Evolutionary conservation across 2,797 vertebrate genomes (phyloP), one percentile per base, ranked within the genome.

Genomic region (Esox lucius): DNA sequence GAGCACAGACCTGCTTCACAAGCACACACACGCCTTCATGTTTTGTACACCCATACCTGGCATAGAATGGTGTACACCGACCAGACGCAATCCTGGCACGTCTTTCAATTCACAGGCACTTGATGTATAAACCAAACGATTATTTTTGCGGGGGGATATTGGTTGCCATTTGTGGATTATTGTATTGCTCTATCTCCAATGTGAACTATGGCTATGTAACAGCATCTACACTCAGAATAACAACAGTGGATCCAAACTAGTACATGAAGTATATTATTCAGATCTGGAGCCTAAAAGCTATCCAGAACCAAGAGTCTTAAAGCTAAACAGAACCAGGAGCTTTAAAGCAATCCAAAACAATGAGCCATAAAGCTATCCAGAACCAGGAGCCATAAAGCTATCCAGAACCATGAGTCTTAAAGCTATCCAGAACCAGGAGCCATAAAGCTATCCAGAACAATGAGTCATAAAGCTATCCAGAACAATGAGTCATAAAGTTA

Each of bases 41-140:
- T 39, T 3, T 88, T 81, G 92, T 82, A 93, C 87, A 87, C 90
- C 92, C 91, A 87, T 90, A 83, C 84, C 87, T 87, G 90, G 91
- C 86, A 83, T 81, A 42, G 42, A 72, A 24, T 88, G 91, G 91
- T 91, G 90, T 90, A 89, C 92, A 90, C 91, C 91, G 93, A 92
- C 86, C 78, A 87, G 89, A 92, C 92, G 85, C 85, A 90, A 91
- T 88, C 78, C 91, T 91, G 90, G 92, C 90, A 86, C 81, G 85
- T 91, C 92, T 92, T 89, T 89, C 88, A 90, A 93, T 92, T 93
- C 91, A 93, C 92, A 94, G 94, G 90, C 91, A 94, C 91, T 93
- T 93, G 92, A 82, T 93, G 82, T 82, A 83, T 73, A 87, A 69
- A 65, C 81, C 85, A n/a, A n/a, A 88, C 87, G 92, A 89, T 92